Conservation (phyloP, 2,113 vertebrate species). For the Glareola pratincola region DNA sequence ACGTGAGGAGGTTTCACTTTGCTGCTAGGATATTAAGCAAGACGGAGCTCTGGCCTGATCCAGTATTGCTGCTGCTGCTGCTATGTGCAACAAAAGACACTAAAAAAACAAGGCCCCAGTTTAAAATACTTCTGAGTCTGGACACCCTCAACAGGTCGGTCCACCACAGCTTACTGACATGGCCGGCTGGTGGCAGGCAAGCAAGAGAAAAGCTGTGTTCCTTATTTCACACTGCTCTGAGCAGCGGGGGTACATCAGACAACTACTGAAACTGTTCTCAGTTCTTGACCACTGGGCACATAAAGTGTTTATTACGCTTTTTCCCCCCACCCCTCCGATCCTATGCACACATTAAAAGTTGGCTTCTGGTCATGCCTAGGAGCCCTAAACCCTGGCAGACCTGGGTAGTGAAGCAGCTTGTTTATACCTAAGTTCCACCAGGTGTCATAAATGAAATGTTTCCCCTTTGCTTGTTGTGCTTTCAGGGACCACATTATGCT, state of each 20-base stretch:
- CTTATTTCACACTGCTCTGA: neutral
- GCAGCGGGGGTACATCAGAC: neutral
- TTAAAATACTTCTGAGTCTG: neutral
- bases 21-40: neutral
- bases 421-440: neutral
- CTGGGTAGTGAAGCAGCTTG: neutral
- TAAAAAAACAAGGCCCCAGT: neutral
- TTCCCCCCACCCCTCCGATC: neutral
- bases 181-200: neutral
- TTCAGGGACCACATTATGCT: neutral
- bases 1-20: neutral
- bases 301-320: neutral
- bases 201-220: neutral
- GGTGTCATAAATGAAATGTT: neutral
- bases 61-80: neutral
- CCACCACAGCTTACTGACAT: neutral
- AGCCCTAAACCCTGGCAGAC: neutral
- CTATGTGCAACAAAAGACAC: neutral
- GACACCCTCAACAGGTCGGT: neutral
- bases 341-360: neutral
- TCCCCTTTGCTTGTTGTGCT: neutral
- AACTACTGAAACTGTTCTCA: neutral
- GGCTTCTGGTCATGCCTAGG: neutral
- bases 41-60: neutral
- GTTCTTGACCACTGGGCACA: neutral